Evolutionary conservation across 2,113 vertebrate species (phyloP).

Genomic region (Pavo muticus): DNA sequence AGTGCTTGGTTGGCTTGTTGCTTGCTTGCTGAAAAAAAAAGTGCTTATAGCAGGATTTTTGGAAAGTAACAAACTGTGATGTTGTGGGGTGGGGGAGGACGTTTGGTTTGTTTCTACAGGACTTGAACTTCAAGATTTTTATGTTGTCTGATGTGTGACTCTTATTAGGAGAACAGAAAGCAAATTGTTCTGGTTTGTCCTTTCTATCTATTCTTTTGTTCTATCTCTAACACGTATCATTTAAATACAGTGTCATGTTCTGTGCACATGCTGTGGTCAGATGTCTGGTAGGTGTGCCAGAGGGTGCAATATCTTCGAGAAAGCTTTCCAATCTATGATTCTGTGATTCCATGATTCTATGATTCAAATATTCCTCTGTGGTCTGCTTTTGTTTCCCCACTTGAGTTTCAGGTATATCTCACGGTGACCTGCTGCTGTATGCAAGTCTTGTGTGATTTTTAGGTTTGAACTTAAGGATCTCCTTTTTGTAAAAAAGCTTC

Average conservation of each 20-base stretch:
- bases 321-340: not conserved
- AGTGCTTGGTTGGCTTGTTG: slow-evolving; percentile 39
- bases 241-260: not conserved
- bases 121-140: slow-evolving; percentile 21
- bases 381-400: not conserved
- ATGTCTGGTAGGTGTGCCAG: not conserved
- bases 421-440: not conserved
- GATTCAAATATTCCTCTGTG: not conserved
- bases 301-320: not conserved
- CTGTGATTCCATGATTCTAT: no score
- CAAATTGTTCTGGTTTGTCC: not conserved
- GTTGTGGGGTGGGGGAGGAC: not conserved
- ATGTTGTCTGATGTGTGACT: not conserved
- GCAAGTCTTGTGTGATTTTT: not conserved
- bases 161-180: not conserved
- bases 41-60: slow-evolving; percentile 41
- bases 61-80: slow-evolving; percentile 33
- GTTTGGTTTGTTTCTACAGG: slow-evolving; percentile 22
- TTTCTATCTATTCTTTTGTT: not conserved
- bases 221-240: not conserved
- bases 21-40: slow-evolving; percentile 34
- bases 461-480: not conserved
- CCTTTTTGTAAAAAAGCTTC: not conserved
- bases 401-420: not conserved
- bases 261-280: not conserved